These are phyloP conservation scores for Antitype chi DNA, from an alignment of 2,888 invertebrate species.

Conservation along the genomic window DNA sequence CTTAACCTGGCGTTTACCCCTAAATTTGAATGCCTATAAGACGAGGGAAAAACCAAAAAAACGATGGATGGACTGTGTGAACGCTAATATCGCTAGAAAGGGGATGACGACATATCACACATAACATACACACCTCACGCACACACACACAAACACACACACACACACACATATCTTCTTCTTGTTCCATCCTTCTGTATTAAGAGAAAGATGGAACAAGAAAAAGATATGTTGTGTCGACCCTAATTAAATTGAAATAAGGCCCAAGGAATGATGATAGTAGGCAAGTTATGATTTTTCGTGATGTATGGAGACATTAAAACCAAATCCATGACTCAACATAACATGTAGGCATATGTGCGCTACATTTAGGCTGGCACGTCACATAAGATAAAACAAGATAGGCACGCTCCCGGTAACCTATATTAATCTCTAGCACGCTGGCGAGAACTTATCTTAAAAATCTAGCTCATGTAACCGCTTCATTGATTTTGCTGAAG, in stretches of 20 bases:
- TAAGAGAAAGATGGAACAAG: background rate
- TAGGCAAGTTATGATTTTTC: background rate
- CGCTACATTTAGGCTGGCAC: conserved; percentile 13
- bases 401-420: conserved; percentile 42
- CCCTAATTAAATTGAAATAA: background rate
- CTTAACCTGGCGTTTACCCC: too few species aligned
- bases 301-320: background rate
- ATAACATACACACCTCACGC: too few species aligned
- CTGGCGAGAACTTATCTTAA: conserved; percentile 22
- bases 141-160: too few species aligned
- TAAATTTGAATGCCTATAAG: background rate
- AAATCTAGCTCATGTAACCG: conserved; percentile 38
- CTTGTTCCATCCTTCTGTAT: too few species aligned
- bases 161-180: too few species aligned
- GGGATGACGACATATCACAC: background rate
- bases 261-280: background rate
- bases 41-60: background rate
- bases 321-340: background rate
- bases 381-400: conserved; percentile 27
- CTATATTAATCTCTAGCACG: conserved; percentile 30
- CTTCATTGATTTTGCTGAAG: conserved; percentile 44
- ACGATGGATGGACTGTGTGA: background rate
- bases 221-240: background rate
- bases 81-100: background rate
- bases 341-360: background rate